A percentile compares a stretch with the other conserved stretches of the same genome.
Conservation (phyloP, 2,888 invertebrate genomes). For the Lithodes maja region DNA sequence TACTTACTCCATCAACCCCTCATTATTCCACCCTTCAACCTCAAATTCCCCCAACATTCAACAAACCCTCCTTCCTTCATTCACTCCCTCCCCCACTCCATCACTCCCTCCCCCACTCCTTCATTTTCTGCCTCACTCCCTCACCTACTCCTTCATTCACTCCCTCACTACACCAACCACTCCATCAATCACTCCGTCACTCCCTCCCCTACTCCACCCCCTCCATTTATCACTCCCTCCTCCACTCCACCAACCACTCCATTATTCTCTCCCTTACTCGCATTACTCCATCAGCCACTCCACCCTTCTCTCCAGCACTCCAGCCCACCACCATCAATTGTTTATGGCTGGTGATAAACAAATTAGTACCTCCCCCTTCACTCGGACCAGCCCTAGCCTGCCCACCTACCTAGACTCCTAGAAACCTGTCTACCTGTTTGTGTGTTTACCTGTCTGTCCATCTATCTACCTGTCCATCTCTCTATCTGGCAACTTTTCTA, state of each 20-base stretch:
- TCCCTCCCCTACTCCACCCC: neutral
- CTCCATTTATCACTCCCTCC: neutral
- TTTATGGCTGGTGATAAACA: constrained; percentile 34
- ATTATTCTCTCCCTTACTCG: neutral
- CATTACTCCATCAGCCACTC: neutral
- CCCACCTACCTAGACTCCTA: constrained; percentile 22
- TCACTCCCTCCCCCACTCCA: neutral
- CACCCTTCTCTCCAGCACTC: neutral
- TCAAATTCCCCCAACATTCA: too few relatives aligned
- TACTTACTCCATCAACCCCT: too few relatives aligned
- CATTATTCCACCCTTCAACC: too few relatives aligned
- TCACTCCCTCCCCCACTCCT: neutral
- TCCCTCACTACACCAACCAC: neutral
- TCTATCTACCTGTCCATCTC: constrained; percentile 9
- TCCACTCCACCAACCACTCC: neutral
- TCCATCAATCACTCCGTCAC: neutral
- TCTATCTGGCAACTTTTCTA: neutral
- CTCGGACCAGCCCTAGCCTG: neutral
- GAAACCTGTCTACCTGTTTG: neutral
- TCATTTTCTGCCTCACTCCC: neutral
- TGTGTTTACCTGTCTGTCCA: constrained; percentile 4
- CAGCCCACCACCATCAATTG: constrained; percentile 3
- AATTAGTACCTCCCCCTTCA: constrained; percentile 26
- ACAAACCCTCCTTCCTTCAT: neutral
- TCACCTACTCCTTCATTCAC: neutral